Evolutionary conservation across 1,140 invertebrate species (phyloP).

Genomic region (Hormaphis cornu): DNA sequence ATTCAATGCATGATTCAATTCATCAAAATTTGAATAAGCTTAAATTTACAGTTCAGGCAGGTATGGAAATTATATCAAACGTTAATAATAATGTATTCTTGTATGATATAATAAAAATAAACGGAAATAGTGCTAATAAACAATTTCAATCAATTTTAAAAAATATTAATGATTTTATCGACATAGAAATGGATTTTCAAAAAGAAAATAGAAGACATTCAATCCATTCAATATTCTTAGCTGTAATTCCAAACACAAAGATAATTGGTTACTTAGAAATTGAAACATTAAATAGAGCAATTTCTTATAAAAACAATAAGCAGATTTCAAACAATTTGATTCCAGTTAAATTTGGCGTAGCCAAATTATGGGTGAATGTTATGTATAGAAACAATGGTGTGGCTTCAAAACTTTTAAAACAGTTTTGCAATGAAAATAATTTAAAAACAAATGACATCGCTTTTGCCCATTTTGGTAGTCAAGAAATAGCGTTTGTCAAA

Average conservation of each 20-base stretch:
- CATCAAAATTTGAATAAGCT: slow-evolving; percentile 14
- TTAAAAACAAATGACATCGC: background rate
- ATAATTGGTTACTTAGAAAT: slow-evolving; percentile 13
- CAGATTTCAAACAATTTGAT: background rate
- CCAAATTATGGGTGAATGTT: slow-evolving; percentile 7
- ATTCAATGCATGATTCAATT: background rate
- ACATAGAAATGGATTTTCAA: background rate
- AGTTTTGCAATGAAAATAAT: background rate
- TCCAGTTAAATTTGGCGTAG: slow-evolving; percentile 1
- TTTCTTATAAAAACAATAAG: background rate
- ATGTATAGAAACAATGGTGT: slow-evolving; percentile 8
- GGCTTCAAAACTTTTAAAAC: background rate
- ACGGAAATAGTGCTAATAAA: background rate
- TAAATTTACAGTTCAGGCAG: background rate
- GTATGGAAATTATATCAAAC: background rate
- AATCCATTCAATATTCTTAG: background rate
- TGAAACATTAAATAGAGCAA: background rate
- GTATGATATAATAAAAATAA: background rate
- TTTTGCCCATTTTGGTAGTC: slow-evolving; percentile 1
- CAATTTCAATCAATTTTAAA: background rate
- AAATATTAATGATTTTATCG: background rate
- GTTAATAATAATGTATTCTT: background rate
- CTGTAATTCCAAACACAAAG: background rate
- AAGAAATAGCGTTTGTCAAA: background rate
- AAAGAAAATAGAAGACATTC: background rate